Base-by-base conservation (phyloP, 92 coral and sea anemone species). In the Chrysogorgia sp. region DNA sequence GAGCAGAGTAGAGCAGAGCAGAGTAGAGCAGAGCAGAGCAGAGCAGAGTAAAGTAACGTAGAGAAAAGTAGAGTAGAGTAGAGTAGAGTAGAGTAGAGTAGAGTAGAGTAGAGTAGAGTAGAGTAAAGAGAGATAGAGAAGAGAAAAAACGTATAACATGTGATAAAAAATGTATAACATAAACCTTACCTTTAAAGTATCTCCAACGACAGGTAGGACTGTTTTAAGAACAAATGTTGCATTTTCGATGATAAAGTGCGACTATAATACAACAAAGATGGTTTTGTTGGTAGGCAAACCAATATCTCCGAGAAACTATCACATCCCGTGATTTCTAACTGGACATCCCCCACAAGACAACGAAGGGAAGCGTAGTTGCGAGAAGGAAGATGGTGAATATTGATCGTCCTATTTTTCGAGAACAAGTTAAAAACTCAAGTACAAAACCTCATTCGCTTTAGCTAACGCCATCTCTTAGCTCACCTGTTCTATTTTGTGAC, bases 221-320 rank as follows among this genome's bases (percentile, higher is more conserved):
- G 90, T 89, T 43, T 87, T 94, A 14, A 91, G 80, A 20, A 93
- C 86, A 65, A 93, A 93, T 0, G 81, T 63, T 21, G 96, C 98
- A 79, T 93, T 93, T 76, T 74, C 81, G 40, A 89, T 81, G 66
- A 93, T 93, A 81, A 93, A 93, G 14, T 86, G 88, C 30, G 88
- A 85, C 98, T 93, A 48, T 0, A 84, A 83, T 15, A 25, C 30
- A 58, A 22, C 14, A 35, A 67, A 66, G n/a, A 34, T n/a, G n/a
- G 31, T 33, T 20, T 63, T 63, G 30, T 13, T 30, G 29, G 14
- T 10, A 62, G n/a, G 17, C 40, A n/a, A 3, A 63, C 40, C 9
- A 64, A 35, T 47, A 47, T 6, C 15, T 25, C 25, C 68, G 33
- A 32, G 17, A 32, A 62, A 26, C 35, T 12, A 48, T 14, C 56